Conservation (phyloP, 2,797 vertebrate genomes). For the Falco cherrug region DNA sequence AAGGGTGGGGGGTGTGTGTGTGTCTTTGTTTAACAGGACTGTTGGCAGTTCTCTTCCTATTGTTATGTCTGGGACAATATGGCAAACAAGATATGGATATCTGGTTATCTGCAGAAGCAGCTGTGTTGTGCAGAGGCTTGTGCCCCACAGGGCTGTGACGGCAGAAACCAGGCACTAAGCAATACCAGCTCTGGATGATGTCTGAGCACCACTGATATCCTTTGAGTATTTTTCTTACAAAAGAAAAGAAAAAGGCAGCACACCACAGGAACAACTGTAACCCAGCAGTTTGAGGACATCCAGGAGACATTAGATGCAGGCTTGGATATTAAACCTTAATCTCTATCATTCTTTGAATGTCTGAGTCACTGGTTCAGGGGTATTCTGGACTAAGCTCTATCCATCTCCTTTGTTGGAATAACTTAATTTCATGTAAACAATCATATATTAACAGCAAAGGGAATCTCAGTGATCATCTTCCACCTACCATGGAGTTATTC, state of each 20-base stretch:
- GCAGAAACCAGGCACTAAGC: neutral
- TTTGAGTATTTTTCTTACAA: neutral
- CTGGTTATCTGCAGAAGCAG: neutral
- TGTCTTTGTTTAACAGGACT: neutral
- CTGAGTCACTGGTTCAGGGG: neutral
- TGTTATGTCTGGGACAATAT: neutral
- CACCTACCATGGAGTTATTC: neutral
- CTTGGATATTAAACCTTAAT: neutral
- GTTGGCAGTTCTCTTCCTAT: neutral
- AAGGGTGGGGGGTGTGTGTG: neutral
- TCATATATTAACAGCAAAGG: neutral
- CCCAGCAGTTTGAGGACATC: neutral
- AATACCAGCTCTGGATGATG: neutral
- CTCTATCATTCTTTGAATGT: neutral
- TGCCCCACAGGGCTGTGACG: neutral
- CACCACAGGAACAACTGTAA: neutral
- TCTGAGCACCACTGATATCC: neutral
- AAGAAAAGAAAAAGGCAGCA: neutral
- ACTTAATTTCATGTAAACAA: neutral
- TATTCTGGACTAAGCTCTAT: neutral
- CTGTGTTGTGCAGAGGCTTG: neutral
- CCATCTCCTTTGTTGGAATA: neutral
- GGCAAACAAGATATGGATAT: neutral
- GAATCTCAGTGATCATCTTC: neutral
- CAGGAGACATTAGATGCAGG: neutral